Base-by-base conservation (phyloP, 2,888 invertebrate genomes). In the Hypsopygia costalis region DNA sequence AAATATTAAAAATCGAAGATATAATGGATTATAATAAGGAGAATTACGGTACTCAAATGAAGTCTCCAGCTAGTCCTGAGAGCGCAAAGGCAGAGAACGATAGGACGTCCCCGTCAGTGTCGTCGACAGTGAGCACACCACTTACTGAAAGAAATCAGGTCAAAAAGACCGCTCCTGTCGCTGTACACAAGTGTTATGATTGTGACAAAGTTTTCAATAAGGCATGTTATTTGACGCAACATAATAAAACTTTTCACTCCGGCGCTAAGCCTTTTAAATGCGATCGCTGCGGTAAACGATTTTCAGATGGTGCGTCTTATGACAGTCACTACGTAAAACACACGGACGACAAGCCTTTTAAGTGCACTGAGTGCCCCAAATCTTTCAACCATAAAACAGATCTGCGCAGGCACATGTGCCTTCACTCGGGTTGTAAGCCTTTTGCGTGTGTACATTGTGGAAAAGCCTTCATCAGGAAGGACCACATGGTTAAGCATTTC, bases 371-470 rank as follows among this genome's bases (percentile, higher is more conserved):
- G 46, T 97, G 96, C 65, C 95, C 95, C 10, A 97, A 97, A 75
- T 94, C 95, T 62, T 97, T 97, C 80, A 96, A 96, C 71, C 96
- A 97, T 82, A 97, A 96, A 80, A 96, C 96, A 40, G 97, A 97
- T 73, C 87, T 97, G 60, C 91, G 95, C 47, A 91, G 97, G 50
- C 97, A 97, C 82, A 93, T 94, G 91, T 96, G 95, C 76, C 90
- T 95, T 55, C 97, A 97, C 74, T 94, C 94, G n/a, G 95, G 95
- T 35, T 92, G 93, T 62, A 96, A 95, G 74, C 96, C 96, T 30
- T 96, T 93, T 74, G 90, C 92, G 49, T 97, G 97, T 80, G 91
- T 92, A 56, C 92, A 92, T 48, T 97, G 97, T 77, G 92, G 93
- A 46, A 97, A 97, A 78, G 95, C 96, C 36, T 97, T 97, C 79